These are phyloP conservation scores for Clarias batrachus DNA, from an alignment of 2,113 vertebrate species.

Conservation along the genomic window DNA sequence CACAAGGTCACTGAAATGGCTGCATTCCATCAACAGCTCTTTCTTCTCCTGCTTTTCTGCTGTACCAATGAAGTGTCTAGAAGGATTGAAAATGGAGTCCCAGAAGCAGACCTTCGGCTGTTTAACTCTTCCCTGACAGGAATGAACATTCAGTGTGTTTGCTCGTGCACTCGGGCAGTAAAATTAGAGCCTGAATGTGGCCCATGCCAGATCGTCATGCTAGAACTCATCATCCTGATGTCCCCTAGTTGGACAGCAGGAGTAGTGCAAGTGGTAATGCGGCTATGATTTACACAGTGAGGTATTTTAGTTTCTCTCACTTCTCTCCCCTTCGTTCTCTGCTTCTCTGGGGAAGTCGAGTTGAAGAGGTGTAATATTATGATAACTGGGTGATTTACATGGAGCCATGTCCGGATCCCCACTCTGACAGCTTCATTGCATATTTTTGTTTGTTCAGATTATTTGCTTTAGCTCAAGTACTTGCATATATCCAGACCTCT, in stretches of 20 bases:
- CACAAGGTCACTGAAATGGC: constrained; percentile 88
- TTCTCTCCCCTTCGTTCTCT: constrained; percentile 12
- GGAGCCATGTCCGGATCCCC: constrained; percentile 34
- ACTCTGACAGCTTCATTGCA: constrained; percentile 67
- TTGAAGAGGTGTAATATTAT: constrained; percentile 66
- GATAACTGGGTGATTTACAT: constrained; percentile 72
- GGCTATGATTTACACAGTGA: constrained; percentile 73
- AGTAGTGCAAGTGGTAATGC: constrained; percentile 37
- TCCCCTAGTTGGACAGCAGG: constrained; percentile 50
- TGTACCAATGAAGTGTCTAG: constrained; percentile 63
- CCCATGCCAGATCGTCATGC: constrained; percentile 54
- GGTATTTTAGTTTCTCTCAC: constrained; percentile 59
- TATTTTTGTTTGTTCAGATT: constrained; percentile 68
- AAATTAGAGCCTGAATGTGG: constrained; percentile 7
- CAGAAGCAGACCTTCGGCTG: constrained; percentile 48
- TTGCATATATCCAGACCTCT: constrained; percentile 45
- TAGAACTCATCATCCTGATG: constrained; percentile 39
- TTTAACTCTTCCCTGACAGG: constrained; percentile 38
- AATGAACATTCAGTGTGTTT: constrained; percentile 36
- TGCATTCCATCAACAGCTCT: constrained; percentile 79
- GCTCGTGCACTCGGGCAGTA: constrained; percentile 35
- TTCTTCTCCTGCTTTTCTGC: constrained; percentile 62
- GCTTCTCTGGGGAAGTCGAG: constrained; percentile 57
- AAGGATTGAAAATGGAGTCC: constrained; percentile 69
- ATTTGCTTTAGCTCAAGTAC: constrained; percentile 60